Evolutionary conservation across 2,888 invertebrate species (phyloP).

Genomic region (Ornithoptera priamus): DNA sequence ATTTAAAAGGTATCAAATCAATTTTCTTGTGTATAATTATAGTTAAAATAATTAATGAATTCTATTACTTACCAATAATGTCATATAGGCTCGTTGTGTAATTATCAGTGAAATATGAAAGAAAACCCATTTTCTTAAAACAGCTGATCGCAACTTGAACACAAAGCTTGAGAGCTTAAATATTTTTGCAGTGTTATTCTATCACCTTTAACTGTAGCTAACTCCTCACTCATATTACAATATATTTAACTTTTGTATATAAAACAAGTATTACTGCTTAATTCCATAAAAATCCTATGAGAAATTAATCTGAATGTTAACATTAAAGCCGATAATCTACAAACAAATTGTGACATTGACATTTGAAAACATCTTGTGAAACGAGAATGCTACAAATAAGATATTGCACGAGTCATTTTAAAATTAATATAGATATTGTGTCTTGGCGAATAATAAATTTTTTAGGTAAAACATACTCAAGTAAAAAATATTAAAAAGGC

Average conservation of each 20-base stretch:
- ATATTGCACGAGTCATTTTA: too few species aligned
- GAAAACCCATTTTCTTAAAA: conserved; percentile 56
- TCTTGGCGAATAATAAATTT: too few species aligned
- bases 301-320: not conserved
- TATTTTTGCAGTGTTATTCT: conserved; percentile 12
- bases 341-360: conserved; percentile 27
- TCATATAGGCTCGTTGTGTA: conserved; percentile 68
- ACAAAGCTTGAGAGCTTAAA: conserved; percentile 17
- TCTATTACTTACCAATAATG: conserved; percentile 63
- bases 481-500: too few species aligned
- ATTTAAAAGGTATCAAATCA: not conserved
- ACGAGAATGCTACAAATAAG: not conserved
- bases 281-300: not conserved
- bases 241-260: not conserved
- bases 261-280: not conserved
- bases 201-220: not conserved
- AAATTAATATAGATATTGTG: too few species aligned
- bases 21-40: not conserved
- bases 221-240: conserved; percentile 6
- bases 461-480: too few species aligned
- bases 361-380: not conserved
- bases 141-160: conserved; percentile 40
- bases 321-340: conserved; percentile 5
- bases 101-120: conserved; percentile 62
- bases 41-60: not conserved